These are phyloP conservation scores for Esox niger DNA, from an alignment of 2,113 vertebrate genomes.

Conservation along the genomic window DNA sequence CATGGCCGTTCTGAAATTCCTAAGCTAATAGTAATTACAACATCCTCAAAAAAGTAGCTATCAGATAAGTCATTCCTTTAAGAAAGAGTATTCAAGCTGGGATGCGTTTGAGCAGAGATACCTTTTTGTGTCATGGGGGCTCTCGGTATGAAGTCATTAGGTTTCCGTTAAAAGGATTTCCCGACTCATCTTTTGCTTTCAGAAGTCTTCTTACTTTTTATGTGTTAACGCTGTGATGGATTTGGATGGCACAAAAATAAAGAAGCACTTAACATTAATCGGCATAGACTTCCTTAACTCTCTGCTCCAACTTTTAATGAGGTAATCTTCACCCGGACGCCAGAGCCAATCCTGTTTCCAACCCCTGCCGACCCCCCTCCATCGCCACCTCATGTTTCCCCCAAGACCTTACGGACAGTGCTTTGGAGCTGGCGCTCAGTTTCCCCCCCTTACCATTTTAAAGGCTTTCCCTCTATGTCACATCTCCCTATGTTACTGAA, in stretches of 20 bases:
- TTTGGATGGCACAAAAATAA: constrained; percentile 26
- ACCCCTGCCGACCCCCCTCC: neutral
- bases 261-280: constrained; percentile 16
- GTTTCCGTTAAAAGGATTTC: constrained; percentile 21
- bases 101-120: too few species aligned
- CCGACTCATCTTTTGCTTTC: neutral
- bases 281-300: constrained; percentile 36
- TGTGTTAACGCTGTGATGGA: constrained; percentile 28
- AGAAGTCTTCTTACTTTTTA: constrained; percentile 7
- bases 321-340: constrained; percentile 41
- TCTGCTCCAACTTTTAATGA: constrained; percentile 56
- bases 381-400: neutral
- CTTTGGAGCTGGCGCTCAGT: neutral
- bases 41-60: too few species aligned
- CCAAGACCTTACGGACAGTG: neutral
- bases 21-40: too few species aligned
- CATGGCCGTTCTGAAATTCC: too few species aligned
- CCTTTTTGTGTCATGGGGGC: too few species aligned
- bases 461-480: neutral
- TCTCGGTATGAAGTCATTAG: constrained; percentile 22
- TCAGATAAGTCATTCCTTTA: too few species aligned
- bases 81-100: too few species aligned
- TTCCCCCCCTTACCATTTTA: neutral
- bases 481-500: constrained; percentile 18
- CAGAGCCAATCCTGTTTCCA: constrained; percentile 39